phyloP scores from a whole-genome alignment of 1,140 invertebrate genomes.

The Drosophila truncata region DNA sequence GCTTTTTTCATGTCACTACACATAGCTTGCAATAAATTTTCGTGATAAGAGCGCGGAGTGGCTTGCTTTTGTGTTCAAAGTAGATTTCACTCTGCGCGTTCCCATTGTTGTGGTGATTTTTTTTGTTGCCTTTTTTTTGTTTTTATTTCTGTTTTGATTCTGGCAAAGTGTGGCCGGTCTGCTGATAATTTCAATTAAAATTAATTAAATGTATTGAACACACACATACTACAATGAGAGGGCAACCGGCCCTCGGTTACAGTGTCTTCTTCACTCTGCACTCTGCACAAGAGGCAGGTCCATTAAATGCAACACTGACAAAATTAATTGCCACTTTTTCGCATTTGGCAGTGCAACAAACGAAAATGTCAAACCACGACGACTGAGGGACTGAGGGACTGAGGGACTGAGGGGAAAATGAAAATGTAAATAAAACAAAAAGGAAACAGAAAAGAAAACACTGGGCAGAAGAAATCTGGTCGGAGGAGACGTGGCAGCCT shows the following conservation, averaged over 20 bases:
- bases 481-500: constrained; percentile 24
- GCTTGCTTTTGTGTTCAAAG: constrained; percentile 18
- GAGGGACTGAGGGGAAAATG: constrained; percentile 12
- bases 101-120: constrained; percentile 18
- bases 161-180: constrained; percentile 34
- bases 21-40: constrained; percentile 42
- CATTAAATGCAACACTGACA: constrained; percentile 83
- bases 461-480: neutral
- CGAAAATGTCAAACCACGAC: constrained; percentile 73
- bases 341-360: constrained; percentile 81
- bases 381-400: too few relatives aligned
- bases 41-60: constrained; percentile 40
- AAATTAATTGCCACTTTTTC: constrained; percentile 83
- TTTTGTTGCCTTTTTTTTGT: neutral
- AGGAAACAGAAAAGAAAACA: constrained; percentile 31
- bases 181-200: constrained; percentile 75
- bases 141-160: constrained; percentile 6
- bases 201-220: constrained; percentile 63
- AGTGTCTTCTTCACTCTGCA: neutral
- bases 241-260: neutral
- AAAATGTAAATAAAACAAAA: constrained; percentile 32
- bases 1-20: constrained; percentile 25
- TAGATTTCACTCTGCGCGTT: constrained; percentile 17
- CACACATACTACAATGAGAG: constrained; percentile 13
- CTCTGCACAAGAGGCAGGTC: too few relatives aligned